Percentiles rank a stretch among this genome's conserved stretches.
Conservation (phyloP, 2,113 vertebrate species). For the Aphelocoma coerulescens region DNA sequence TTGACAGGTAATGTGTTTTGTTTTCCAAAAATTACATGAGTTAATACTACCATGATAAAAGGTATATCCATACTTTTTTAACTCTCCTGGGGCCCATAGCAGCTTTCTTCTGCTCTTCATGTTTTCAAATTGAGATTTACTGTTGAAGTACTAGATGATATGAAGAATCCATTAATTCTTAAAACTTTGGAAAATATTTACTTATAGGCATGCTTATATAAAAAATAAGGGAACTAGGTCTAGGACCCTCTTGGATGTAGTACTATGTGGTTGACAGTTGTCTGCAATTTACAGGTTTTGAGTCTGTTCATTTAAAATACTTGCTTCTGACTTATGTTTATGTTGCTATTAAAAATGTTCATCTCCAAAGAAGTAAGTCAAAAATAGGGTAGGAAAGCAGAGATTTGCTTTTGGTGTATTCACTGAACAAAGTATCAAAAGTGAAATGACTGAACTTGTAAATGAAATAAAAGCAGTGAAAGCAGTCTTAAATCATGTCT, state of each 20-base stretch:
- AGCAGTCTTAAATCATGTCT: neutral
- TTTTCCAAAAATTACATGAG: neutral
- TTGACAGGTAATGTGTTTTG: neutral
- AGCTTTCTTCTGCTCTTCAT: neutral
- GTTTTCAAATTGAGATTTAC: neutral
- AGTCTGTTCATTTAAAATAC: neutral
- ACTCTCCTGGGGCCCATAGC: neutral
- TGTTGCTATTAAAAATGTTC: neutral
- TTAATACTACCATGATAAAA: neutral
- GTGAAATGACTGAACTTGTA: neutral
- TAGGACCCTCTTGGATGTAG: neutral
- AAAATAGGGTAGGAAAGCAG: neutral
- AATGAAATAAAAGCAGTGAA: neutral
- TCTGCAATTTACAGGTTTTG: neutral
- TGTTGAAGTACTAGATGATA: neutral
- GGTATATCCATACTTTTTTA: rapidly evolving
- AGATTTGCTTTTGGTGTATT: neutral
- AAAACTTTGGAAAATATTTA: neutral
- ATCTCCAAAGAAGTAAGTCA: neutral
- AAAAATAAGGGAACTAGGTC: neutral
- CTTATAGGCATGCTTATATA: rapidly evolving
- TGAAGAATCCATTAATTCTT: neutral
- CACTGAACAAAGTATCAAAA: neutral
- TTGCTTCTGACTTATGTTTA: neutral
- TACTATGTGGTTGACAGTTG: rapidly evolving